phyloP scores from a whole-genome alignment of 2,113 vertebrate genomes.

The Aptenodytes forsteri region DNA sequence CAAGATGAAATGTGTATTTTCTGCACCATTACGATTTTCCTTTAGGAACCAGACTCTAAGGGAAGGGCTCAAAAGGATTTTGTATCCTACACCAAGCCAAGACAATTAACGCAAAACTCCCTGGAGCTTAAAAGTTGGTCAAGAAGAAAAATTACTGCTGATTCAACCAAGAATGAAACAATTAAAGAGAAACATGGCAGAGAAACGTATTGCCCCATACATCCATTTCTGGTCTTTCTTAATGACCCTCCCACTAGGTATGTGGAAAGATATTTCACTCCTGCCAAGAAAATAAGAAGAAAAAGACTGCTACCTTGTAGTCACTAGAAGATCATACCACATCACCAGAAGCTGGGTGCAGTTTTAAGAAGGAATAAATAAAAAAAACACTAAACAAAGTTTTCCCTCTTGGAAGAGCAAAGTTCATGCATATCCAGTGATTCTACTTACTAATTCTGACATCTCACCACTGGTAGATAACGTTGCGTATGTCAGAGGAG shows the following conservation, averaged over 20 bases:
- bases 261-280: neutral
- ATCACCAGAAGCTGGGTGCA: accelerated
- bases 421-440: neutral
- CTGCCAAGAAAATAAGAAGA: neutral
- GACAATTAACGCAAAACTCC: neutral
- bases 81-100: neutral
- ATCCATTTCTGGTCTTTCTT: neutral
- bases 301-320: neutral
- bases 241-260: neutral
- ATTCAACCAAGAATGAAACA: neutral
- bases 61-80: neutral
- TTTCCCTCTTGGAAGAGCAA: neutral
- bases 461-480: neutral
- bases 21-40: neutral
- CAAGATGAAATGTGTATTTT: neutral
- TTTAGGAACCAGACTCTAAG: neutral
- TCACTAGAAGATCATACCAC: neutral
- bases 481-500: neutral
- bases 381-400: neutral
- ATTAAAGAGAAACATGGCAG: neutral
- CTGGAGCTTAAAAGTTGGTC: neutral
- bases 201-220: neutral
- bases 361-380: neutral
- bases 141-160: neutral
- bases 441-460: neutral